Evolutionary conservation across 1,140 invertebrate genomes (phyloP).

Genomic region (Diorhabda sublineata): DNA sequence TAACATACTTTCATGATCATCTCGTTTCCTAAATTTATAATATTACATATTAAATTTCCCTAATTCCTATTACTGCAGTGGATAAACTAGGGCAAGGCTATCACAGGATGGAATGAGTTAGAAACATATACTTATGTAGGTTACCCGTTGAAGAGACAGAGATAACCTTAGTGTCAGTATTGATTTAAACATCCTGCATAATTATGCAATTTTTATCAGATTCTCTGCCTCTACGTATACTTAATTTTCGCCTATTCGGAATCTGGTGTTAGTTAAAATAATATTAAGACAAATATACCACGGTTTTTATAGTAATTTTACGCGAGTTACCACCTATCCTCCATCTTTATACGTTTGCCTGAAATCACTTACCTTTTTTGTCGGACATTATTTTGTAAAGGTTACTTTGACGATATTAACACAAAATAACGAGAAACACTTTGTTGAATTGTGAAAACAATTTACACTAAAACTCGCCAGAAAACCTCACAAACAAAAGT

Average conservation of each 20-base stretch:
- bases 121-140: slow-evolving; percentile 24
- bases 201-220: slow-evolving; percentile 34
- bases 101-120: slow-evolving; percentile 35
- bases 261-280: slow-evolving; percentile 8
- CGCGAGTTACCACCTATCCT: slow-evolving; percentile 12
- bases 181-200: slow-evolving; percentile 42
- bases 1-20: slow-evolving; percentile 39
- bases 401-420: slow-evolving; percentile 12
- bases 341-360: slow-evolving; percentile 11
- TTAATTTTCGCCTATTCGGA: slow-evolving; percentile 15
- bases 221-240: slow-evolving; percentile 23
- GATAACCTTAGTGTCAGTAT: slow-evolving; percentile 40
- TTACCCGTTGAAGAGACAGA: slow-evolving; percentile 39
- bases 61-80: slow-evolving; percentile 41
- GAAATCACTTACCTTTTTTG: slow-evolving; percentile 38
- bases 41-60: slow-evolving; percentile 28
- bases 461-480: slow-evolving; percentile 7
- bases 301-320: slow-evolving; percentile 10
- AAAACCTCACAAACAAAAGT: slow-evolving; percentile 13
- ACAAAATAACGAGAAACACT: slow-evolving; percentile 20
- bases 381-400: slow-evolving; percentile 31
- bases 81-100: slow-evolving; percentile 42
- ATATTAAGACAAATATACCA: not conserved
- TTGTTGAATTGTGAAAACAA: slow-evolving; percentile 4
- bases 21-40: slow-evolving; percentile 39